These are phyloP conservation scores for Colaptes auratus DNA, from an alignment of 2,113 vertebrate species.

Conservation along the genomic window DNA sequence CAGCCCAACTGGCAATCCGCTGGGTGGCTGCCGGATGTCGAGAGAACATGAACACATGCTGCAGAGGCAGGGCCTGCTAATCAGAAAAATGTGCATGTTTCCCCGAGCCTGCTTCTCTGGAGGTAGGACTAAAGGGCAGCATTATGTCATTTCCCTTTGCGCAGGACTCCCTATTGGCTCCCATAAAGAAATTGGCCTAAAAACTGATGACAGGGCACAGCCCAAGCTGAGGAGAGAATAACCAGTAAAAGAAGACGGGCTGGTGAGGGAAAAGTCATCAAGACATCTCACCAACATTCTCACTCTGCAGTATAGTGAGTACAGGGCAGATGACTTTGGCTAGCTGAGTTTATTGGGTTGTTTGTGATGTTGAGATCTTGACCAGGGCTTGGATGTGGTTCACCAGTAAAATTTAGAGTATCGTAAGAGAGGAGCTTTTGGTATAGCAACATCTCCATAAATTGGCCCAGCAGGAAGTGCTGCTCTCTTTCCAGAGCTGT, in stretches of 20 bases:
- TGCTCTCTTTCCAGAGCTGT: neutral
- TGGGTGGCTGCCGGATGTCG: constrained; percentile 49
- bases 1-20: neutral
- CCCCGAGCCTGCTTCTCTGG: constrained; percentile 53
- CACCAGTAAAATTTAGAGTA: neutral
- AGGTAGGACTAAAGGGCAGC: constrained; percentile 52
- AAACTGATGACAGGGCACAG: constrained; percentile 48
- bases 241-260: constrained; percentile 36
- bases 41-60: constrained; percentile 42
- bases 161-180: constrained; percentile 51
- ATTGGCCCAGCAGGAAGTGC: neutral
- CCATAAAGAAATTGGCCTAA: constrained; percentile 41
- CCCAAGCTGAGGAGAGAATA: neutral
- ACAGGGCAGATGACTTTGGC: neutral
- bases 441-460: neutral
- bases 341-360: neutral
- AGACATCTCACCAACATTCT: neutral
- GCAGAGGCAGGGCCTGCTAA: constrained; percentile 38
- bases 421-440: neutral
- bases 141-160: constrained; percentile 70
- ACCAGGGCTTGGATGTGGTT: neutral
- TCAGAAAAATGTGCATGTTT: constrained; percentile 41
- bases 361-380: neutral
- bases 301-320: neutral
- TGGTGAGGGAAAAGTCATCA: neutral